These are phyloP conservation scores for Aspidoscelis tigris DNA, from an alignment of 2,113 vertebrate species.

Conservation along the genomic window DNA sequence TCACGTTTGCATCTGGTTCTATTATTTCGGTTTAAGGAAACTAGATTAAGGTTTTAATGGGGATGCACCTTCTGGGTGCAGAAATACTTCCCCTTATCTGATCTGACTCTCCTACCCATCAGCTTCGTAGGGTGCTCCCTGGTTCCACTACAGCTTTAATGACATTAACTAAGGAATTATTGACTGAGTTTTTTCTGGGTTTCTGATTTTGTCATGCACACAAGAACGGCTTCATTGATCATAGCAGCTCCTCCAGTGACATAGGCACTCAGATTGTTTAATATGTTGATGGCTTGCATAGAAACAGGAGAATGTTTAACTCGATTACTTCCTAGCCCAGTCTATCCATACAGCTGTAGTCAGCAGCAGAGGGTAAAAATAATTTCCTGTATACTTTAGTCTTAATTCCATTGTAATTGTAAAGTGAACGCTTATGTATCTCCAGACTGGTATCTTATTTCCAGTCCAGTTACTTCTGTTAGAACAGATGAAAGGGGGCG, in stretches of 20 bases:
- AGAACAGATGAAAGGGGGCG: background rate
- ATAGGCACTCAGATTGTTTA: background rate
- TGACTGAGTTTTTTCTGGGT: background rate
- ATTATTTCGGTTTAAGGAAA: too few species aligned
- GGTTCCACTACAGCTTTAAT: background rate
- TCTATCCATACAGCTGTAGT: background rate
- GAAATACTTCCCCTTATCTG: too few species aligned
- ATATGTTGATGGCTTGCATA: slow-evolving; percentile 9
- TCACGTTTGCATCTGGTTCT: too few species aligned
- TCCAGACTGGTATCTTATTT: background rate
- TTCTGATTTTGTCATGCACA: background rate
- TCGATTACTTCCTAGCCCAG: background rate
- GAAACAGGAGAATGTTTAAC: slow-evolving; percentile 5
- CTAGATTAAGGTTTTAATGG: too few species aligned
- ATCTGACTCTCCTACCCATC: too few species aligned
- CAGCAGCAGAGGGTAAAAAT: background rate
- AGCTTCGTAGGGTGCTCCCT: too few species aligned
- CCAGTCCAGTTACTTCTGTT: background rate
- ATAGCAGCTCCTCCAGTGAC: background rate
- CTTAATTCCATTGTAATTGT: background rate
- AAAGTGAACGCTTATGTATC: background rate
- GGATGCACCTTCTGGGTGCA: too few species aligned
- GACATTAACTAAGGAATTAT: background rate
- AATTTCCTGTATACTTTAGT: slow-evolving; percentile 4
- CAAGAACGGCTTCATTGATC: too few species aligned